These are phyloP conservation scores for Notolepis coatsorum DNA, from an alignment of 2,797 vertebrate genomes.

Conservation along the genomic window DNA sequence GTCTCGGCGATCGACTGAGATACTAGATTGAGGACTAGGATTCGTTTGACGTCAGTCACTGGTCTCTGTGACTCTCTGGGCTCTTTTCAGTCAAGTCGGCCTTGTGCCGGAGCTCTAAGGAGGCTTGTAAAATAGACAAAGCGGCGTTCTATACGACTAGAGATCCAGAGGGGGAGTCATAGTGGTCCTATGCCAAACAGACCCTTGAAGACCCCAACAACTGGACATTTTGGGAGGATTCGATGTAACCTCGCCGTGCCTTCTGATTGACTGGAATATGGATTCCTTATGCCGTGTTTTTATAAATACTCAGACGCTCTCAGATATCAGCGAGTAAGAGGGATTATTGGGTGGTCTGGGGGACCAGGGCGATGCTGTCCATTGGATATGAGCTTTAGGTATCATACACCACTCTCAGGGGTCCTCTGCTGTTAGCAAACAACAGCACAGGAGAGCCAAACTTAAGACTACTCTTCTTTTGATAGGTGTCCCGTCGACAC, in stretches of 20 bases:
- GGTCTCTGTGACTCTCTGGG: too few species aligned
- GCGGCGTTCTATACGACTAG: background rate
- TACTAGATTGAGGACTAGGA: too few species aligned
- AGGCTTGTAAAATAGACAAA: too few species aligned
- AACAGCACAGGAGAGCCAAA: constrained; percentile 14
- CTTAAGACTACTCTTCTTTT: background rate
- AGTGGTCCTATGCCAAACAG: constrained; percentile 14
- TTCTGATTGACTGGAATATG: background rate
- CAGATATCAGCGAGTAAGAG: background rate
- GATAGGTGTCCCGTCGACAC: background rate
- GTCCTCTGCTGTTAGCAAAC: constrained; percentile 15
- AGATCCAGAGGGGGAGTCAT: constrained; percentile 7
- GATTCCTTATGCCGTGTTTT: background rate
- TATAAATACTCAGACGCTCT: background rate
- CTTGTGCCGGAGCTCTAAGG: too few species aligned
- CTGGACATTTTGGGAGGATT: background rate
- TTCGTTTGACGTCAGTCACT: too few species aligned
- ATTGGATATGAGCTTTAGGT: constrained; percentile 18
- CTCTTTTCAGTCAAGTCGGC: too few species aligned
- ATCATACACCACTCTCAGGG: constrained; percentile 42
- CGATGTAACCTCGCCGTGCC: background rate
- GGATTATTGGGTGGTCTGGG: constrained; percentile 12
- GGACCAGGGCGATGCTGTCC: constrained; percentile 32
- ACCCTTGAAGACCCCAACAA: background rate
- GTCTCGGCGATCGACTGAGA: too few species aligned